A percentile compares a stretch with the other conserved stretches of the same genome.
These are phyloP conservation scores for Kuschelorhynchus macadamiae DNA, from an alignment of 2,888 invertebrate species.

Conservation along the genomic window DNA sequence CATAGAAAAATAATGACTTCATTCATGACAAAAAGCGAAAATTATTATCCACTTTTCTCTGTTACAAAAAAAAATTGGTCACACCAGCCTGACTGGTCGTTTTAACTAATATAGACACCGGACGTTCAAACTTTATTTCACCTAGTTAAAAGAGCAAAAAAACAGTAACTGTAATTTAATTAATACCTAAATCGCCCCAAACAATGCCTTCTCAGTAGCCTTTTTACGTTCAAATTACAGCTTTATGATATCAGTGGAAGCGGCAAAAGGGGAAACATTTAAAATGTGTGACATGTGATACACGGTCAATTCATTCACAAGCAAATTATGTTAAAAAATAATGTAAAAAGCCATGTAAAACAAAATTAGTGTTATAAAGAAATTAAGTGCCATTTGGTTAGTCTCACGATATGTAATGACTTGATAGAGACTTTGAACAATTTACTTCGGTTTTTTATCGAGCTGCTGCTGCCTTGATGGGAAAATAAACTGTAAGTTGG, in stretches of 20 bases:
- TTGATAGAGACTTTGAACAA: conserved; percentile 21
- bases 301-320: conserved; percentile 12
- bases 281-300: conserved; percentile 27
- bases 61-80: conserved; percentile 10
- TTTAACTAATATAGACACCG: neutral
- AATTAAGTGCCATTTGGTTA: conserved; percentile 24
- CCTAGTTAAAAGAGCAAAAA: neutral
- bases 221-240: conserved; percentile 17
- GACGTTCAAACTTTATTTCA: conserved; percentile 1
- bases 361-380: conserved; percentile 15
- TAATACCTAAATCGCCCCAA: neutral
- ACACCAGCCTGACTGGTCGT: neutral
- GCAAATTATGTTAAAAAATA: conserved; percentile 25
- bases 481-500: conserved; percentile 3
- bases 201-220: conserved; percentile 11
- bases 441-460: neutral
- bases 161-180: conserved; percentile 5
- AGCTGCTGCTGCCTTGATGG: neutral
- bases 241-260: conserved; percentile 5
- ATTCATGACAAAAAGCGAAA: conserved; percentile 16
- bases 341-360: conserved; percentile 21
- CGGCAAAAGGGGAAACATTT: conserved; percentile 16
- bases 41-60: conserved; percentile 5
- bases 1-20: conserved; percentile 13
- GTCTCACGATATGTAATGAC: conserved; percentile 19